phyloP scores from a whole-genome alignment of 2,797 vertebrate genomes.

The Hyperoplus lanceolatus region DNA sequence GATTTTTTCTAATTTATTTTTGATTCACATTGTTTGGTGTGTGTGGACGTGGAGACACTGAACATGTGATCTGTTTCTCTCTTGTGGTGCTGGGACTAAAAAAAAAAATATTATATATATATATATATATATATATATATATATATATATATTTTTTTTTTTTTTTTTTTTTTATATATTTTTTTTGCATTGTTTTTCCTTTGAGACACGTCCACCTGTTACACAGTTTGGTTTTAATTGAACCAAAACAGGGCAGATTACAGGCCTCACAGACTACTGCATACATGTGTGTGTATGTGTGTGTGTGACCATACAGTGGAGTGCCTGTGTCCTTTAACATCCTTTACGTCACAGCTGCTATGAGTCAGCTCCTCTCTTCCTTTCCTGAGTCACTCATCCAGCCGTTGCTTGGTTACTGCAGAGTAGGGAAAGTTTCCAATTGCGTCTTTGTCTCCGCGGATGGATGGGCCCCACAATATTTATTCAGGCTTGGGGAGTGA shows the following conservation, averaged over 20 bases:
- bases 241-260: slow-evolving; percentile 86
- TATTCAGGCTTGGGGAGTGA: slow-evolving; percentile 83
- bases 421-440: slow-evolving; percentile 85
- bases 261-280: slow-evolving; percentile 77
- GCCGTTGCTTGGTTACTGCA: slow-evolving; percentile 85
- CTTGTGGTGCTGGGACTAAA: slow-evolving; percentile 8
- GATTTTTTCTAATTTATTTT: neutral
- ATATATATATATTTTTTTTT: slow-evolving; percentile 60
- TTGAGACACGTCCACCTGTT: slow-evolving; percentile 86
- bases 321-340: slow-evolving; percentile 53
- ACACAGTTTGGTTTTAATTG: slow-evolving; percentile 86
- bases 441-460: slow-evolving; percentile 83
- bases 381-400: slow-evolving; percentile 85
- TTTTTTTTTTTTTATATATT: too few species aligned
- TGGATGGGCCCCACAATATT: slow-evolving; percentile 81
- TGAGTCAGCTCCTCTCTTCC: slow-evolving; percentile 86
- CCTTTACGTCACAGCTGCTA: slow-evolving; percentile 82
- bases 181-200: slow-evolving; percentile 50
- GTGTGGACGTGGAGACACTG: neutral
- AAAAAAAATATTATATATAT: too few species aligned
- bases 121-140: too few species aligned
- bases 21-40: neutral
- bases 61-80: neutral
- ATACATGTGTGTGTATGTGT: slow-evolving; percentile 40
- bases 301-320: slow-evolving; percentile 21